Conservation (phyloP, 2,113 vertebrate genomes). For the Tupaia tana region DNA sequence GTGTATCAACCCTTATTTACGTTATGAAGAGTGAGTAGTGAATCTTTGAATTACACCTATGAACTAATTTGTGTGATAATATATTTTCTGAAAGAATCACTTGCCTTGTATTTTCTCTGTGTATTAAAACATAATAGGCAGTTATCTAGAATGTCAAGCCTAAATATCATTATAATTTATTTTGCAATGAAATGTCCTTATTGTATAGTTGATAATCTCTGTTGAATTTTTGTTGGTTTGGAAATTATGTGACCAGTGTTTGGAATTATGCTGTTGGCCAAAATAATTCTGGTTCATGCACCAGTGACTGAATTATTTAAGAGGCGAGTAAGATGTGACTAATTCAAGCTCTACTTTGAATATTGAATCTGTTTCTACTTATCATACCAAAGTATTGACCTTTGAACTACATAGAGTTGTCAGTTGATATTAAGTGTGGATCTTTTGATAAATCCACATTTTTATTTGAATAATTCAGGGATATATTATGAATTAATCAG, state of each 20-base stretch:
- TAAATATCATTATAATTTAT: neutral
- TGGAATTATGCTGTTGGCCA: neutral
- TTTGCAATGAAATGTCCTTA: neutral
- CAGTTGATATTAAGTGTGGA: neutral
- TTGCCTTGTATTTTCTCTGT: neutral
- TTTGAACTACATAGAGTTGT: neutral
- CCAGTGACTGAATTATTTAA: neutral
- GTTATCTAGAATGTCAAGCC: neutral
- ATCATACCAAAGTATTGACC: neutral
- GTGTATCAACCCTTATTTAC: neutral
- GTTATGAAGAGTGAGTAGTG: neutral
- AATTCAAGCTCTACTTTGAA: neutral
- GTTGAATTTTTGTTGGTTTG: constrained; percentile 43
- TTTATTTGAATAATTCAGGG: neutral
- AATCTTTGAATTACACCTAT: neutral
- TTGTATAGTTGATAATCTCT: neutral
- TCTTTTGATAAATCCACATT: neutral
- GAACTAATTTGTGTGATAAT: neutral
- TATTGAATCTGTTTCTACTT: neutral
- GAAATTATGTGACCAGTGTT: neutral
- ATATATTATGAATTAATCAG: neutral
- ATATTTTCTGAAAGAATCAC: constrained; percentile 11
- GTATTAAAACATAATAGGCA: neutral
- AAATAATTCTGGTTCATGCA: neutral
- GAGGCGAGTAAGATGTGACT: neutral